A percentile compares a stretch with the other conserved stretches of the same genome.
Conservation (phyloP, 2,113 vertebrate genomes). For the Larimichthys polyactis region DNA sequence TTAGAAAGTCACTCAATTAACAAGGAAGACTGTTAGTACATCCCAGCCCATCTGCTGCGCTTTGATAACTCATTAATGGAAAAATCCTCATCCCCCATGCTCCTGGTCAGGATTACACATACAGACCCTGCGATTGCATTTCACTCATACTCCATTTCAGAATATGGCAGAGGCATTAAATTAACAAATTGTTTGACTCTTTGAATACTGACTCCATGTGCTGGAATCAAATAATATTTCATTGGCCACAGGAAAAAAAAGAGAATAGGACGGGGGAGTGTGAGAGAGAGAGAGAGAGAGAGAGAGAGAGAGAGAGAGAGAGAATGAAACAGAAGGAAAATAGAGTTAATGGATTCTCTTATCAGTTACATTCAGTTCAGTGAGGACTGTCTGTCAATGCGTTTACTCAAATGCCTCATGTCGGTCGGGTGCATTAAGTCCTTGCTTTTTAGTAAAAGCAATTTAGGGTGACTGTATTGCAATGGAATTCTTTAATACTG, state of each 20-base stretch:
- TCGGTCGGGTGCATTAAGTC: slow-evolving; percentile 73
- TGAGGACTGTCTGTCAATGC: slow-evolving; percentile 74
- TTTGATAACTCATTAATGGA: slow-evolving; percentile 85
- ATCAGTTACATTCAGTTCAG: slow-evolving; percentile 77
- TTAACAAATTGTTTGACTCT: slow-evolving; percentile 72
- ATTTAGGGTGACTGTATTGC: slow-evolving; percentile 73
- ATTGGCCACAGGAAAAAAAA: slow-evolving; percentile 51
- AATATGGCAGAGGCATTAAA: slow-evolving; percentile 76
- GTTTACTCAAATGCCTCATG: slow-evolving; percentile 72
- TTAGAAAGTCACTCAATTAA: slow-evolving; percentile 83
- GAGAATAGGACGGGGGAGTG: slow-evolving; percentile 43
- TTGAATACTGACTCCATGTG: slow-evolving; percentile 63
- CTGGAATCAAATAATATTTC: slow-evolving; percentile 73
- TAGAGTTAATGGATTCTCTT: slow-evolving; percentile 80
- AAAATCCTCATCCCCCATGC: slow-evolving; percentile 74
- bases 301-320: slow-evolving; percentile 41
- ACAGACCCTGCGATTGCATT: slow-evolving; percentile 72
- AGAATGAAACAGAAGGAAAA: slow-evolving; percentile 70
- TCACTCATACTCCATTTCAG: slow-evolving; percentile 70
- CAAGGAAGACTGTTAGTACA: slow-evolving; percentile 76
- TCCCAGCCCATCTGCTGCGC: slow-evolving; percentile 80
- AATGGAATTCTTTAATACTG: slow-evolving; percentile 71
- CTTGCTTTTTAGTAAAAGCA: slow-evolving; percentile 76
- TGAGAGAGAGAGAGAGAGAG: slow-evolving; percentile 10
- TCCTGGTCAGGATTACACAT: slow-evolving; percentile 82